phyloP scores from a whole-genome alignment of 1,140 invertebrate genomes.

The Brachionus koreanus region DNA sequence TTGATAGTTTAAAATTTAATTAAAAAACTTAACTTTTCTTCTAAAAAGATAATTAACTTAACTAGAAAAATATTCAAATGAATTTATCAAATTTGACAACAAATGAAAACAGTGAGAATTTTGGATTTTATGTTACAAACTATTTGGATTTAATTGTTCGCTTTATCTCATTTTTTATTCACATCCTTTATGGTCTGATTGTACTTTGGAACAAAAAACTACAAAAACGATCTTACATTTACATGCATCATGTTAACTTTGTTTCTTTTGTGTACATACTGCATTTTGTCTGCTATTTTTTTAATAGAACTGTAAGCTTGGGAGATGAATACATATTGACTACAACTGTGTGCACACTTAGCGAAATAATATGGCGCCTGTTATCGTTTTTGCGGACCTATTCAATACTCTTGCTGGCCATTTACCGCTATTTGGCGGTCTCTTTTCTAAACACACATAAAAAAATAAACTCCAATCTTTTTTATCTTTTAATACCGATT shows the following conservation, averaged over 20 bases:
- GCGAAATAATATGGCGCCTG: background rate
- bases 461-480: background rate
- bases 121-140: background rate
- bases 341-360: background rate
- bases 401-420: background rate
- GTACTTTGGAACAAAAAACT: background rate
- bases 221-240: slow-evolving; percentile 13
- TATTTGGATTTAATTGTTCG: background rate
- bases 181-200: background rate
- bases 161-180: background rate
- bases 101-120: no score
- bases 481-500: background rate
- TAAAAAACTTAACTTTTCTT: no score
- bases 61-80: background rate
- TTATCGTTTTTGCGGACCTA: background rate
- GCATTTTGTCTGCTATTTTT: background rate
- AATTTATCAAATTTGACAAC: no score
- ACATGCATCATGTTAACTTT: slow-evolving; percentile 30
- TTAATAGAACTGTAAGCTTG: background rate
- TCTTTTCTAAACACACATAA: background rate
- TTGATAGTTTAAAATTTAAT: no score
- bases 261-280: background rate
- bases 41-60: no score
- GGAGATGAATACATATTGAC: background rate
- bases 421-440: background rate